Conservation (phyloP, 2,113 vertebrate species). For the Phylloscopus trochilus region DNA sequence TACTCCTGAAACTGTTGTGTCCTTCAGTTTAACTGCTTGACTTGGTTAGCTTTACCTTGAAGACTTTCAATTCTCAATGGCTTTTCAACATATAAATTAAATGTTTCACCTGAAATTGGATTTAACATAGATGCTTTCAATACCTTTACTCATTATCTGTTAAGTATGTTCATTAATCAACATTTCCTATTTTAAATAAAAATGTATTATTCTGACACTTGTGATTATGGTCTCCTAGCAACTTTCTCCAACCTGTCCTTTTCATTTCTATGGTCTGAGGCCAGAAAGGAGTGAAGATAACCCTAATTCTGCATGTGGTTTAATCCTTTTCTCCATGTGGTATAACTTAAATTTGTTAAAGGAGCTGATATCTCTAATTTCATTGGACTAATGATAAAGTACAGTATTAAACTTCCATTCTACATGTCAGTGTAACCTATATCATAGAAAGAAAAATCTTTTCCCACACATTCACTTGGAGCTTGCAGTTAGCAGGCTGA, state of each 20-base stretch:
- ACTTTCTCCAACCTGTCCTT: constrained; percentile 5
- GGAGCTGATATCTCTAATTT: constrained; percentile 33
- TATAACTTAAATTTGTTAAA: constrained; percentile 41
- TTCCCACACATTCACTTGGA: background rate
- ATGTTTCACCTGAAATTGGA: constrained; percentile 36
- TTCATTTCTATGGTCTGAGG: constrained; percentile 3
- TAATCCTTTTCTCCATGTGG: constrained; percentile 33
- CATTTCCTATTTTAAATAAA: constrained; percentile 60
- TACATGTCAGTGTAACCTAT: background rate
- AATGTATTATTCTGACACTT: constrained; percentile 56
- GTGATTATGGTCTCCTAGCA: constrained; percentile 56
- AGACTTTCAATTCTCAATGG: background rate
- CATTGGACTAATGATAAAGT: constrained; percentile 29
- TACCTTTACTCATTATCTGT: constrained; percentile 29
- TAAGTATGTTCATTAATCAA: constrained; percentile 59
- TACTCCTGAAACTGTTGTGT: background rate
- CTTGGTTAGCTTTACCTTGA: constrained; percentile 37
- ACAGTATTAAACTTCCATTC: constrained; percentile 27
- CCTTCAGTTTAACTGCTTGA: background rate
- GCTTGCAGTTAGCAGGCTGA: background rate
- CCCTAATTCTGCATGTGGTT: background rate
- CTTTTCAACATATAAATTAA: constrained; percentile 39
- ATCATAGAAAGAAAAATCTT: constrained; percentile 14
- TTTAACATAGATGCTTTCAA: constrained; percentile 48
- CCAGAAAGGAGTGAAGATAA: background rate